Percentiles rank a stretch among this genome's conserved stretches.
Evolutionary conservation across 2,797 vertebrate genomes (phyloP).

Genomic region (Enteromius argenteus): DNA sequence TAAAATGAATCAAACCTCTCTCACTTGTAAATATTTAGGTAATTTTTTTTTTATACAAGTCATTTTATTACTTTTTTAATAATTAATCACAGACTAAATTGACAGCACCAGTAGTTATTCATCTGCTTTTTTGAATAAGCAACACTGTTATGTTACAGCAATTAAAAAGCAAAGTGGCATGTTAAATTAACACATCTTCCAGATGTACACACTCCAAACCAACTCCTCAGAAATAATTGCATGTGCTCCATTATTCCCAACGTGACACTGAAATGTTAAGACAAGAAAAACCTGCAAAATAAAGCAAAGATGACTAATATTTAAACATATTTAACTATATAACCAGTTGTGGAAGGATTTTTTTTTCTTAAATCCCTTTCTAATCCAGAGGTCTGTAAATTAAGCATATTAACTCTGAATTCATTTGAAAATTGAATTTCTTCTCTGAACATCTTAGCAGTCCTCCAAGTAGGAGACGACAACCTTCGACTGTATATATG

Average conservation of each 20-base stretch:
- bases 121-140: not conserved
- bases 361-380: not conserved
- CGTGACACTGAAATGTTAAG: not conserved
- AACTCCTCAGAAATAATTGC: slow-evolving; percentile 23
- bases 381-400: slow-evolving; percentile 41
- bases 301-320: not conserved
- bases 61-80: not conserved
- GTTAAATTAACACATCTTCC: slow-evolving; percentile 3
- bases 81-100: not conserved
- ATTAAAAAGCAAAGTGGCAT: slow-evolving; percentile 28
- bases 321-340: slow-evolving; percentile 29
- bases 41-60: not conserved
- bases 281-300: not conserved
- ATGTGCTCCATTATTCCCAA: not conserved
- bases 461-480: slow-evolving; percentile 27
- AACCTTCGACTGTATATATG: slow-evolving; percentile 35
- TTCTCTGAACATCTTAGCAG: slow-evolving; percentile 8
- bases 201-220: slow-evolving; percentile 10
- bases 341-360: slow-evolving; percentile 8
- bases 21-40: not conserved
- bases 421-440: slow-evolving; percentile 30
- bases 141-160: slow-evolving; percentile 2
- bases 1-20: not conserved
- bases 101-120: not conserved
- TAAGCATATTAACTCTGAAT: slow-evolving; percentile 44